Evolutionary conservation across 2,797 vertebrate species (phyloP), one percentile per base, ranked within the genome.

Genomic region (Helostoma temminkii): DNA sequence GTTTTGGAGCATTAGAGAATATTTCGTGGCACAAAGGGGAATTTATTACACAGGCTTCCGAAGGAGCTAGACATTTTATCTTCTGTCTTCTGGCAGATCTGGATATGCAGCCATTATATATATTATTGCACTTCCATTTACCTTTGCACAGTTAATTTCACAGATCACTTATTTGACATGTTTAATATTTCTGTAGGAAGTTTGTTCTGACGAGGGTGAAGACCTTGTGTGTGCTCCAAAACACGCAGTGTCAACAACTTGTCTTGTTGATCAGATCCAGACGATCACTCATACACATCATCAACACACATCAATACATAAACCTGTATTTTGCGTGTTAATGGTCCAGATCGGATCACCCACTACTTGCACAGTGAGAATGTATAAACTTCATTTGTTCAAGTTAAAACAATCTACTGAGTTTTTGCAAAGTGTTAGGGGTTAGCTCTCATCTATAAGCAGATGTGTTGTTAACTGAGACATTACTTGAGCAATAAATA

Each of bases 1-100:
- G 66, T 78, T 68, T 77, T 53, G 19, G 57, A 58, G 59, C 32
- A 46, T 69, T 64, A 55, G 72, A 66, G 81, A 69, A 75, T 68
- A 80, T 85, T 83, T 78, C 53, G 10, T 25, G 36, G 30, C 8
- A 18, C 41, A 42, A 57, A 58, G 34, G 41, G 57, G 55, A 72
- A 64, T 78, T 70, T 24, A 79, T 90, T 74, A 24, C 54, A 61
- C 34, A 73, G 49, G 41, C 24, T 30, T 21, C 26, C 24, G 41
- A 50, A 55, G 43, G 22, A 57, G 47, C 59, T 25, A 19, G 30
- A 42, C 25, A n/a, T 57, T 83, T 41, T 71, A 73, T 75, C 62
- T 46, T 64, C 53, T 45, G 57, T 42, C 66, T 43, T 21, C 36
- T 9, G 45, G 55, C 46, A 3, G 49, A 68, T 58, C n/a, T 68